These are phyloP conservation scores for Syncerus caffer DNA, from an alignment of 2,797 vertebrate species.

Conservation along the genomic window DNA sequence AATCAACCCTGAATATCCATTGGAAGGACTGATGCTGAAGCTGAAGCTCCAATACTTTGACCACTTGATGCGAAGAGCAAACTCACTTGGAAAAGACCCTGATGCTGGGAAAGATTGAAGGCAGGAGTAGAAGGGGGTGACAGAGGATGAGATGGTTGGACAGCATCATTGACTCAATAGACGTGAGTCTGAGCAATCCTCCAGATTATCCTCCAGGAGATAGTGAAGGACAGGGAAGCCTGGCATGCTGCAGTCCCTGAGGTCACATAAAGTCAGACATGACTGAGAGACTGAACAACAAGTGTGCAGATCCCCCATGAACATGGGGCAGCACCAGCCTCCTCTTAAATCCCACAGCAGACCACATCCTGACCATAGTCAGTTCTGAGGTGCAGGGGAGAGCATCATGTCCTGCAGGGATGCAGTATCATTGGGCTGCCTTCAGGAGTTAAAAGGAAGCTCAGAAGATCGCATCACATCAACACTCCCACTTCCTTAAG, in stretches of 20 bases:
- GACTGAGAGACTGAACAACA: not conserved
- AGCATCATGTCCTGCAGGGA: not conserved
- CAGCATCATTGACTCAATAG: not conserved
- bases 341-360: not conserved
- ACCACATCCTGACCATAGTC: not conserved
- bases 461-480: accelerated
- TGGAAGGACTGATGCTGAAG: not conserved
- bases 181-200: not conserved
- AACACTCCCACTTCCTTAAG: not conserved
- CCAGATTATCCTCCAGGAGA: not conserved
- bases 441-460: not conserved
- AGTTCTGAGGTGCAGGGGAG: not conserved
- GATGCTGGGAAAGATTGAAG: not conserved
- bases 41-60: not conserved
- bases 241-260: not conserved
- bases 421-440: not conserved
- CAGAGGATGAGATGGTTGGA: not conserved
- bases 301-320: not conserved
- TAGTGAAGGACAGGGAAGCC: not conserved
- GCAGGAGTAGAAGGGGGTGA: not conserved
- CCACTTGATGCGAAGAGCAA: not conserved
- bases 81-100: not conserved
- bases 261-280: not conserved
- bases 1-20: not conserved
- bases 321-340: not conserved